phyloP scores from a whole-genome alignment of 2,113 vertebrate species.

The Benthochromis sp. region DNA sequence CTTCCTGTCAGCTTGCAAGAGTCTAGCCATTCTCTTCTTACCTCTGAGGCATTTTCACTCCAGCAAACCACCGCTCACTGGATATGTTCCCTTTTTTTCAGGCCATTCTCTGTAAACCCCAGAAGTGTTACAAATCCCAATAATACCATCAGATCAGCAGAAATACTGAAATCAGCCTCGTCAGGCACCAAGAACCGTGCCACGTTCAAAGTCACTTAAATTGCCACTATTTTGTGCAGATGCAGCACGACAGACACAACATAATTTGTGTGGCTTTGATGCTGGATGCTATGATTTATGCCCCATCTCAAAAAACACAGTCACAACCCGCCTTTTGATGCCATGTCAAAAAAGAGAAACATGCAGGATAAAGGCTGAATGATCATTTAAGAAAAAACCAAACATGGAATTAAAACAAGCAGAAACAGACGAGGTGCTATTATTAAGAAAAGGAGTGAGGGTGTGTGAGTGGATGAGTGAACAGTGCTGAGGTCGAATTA shows the following conservation, averaged over 20 bases:
- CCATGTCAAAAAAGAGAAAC: neutral
- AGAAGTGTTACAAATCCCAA: neutral
- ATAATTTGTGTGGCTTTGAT: neutral
- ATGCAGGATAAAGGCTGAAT: neutral
- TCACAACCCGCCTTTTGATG: neutral
- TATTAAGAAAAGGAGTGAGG: neutral
- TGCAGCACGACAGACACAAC: neutral
- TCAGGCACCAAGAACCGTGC: neutral
- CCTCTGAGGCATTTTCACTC: neutral
- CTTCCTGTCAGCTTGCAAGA: neutral
- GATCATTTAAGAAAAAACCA: neutral
- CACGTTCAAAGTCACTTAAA: neutral
- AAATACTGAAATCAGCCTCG: neutral
- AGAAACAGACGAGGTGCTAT: neutral
- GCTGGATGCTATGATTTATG: neutral
- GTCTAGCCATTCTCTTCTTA: neutral
- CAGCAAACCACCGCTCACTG: neutral
- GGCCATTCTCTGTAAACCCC: neutral
- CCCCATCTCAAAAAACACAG: neutral
- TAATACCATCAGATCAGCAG: neutral
- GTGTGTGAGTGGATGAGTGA: neutral
- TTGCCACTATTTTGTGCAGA: neutral
- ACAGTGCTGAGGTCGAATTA: neutral
- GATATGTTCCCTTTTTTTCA: neutral
- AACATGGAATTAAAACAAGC: neutral